Percentiles rank a stretch among this genome's conserved stretches.
Conservation (phyloP, 1,140 invertebrate species). For the Penaeus indicus region DNA sequence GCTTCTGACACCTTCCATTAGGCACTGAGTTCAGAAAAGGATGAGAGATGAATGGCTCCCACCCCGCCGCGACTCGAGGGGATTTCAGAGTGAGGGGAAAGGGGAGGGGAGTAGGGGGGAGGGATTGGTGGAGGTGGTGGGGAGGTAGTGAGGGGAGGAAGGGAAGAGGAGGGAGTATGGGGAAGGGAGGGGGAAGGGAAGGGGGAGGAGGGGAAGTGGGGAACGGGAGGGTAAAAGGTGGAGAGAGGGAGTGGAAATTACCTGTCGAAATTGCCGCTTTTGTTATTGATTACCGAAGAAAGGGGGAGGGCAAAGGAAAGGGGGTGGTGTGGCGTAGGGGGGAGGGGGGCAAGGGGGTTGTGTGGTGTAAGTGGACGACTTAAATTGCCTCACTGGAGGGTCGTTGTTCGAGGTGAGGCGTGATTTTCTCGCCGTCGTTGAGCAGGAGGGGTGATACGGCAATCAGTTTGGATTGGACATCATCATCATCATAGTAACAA, state of each 20-base stretch:
- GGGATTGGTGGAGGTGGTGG: neutral
- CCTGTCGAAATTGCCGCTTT: no score
- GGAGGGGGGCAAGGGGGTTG: neutral
- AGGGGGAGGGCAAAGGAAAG: neutral
- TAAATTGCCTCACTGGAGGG: slow-evolving; percentile 43
- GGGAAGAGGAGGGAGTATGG: neutral
- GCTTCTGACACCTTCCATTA: slow-evolving; percentile 55
- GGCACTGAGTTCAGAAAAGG: slow-evolving; percentile 39
- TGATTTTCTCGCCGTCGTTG: no score
- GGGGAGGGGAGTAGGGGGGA: neutral
- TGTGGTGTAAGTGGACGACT: neutral
- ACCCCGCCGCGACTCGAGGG: neutral
- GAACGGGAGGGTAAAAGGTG: slow-evolving; percentile 21
- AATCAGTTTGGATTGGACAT: no score
- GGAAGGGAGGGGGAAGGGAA: neutral
- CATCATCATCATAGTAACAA: no score
- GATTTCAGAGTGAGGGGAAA: neutral
- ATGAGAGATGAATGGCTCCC: slow-evolving; percentile 37
- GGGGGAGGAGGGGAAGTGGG: neutral
- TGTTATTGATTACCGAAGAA: neutral
- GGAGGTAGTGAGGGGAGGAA: neutral
- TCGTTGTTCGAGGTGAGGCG: slow-evolving; percentile 9
- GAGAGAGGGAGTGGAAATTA: neutral
- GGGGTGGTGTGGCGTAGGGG: neutral
- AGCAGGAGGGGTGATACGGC: no score